Conservation (phyloP, 1,140 invertebrate genomes). For the Reticulitermes speratus region DNA sequence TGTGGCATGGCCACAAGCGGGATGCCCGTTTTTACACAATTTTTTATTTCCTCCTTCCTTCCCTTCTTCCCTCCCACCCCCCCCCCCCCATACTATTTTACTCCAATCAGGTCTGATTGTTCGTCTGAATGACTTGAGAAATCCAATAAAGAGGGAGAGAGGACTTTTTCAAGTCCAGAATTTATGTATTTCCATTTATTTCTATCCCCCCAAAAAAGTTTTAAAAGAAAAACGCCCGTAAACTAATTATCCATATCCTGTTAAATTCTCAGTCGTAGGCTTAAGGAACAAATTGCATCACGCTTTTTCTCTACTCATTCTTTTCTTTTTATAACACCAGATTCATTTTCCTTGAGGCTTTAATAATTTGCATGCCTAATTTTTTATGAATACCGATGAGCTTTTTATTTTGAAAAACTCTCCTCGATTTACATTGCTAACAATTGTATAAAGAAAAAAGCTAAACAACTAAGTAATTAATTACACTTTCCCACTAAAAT, state of each 20-base stretch:
- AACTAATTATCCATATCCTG: slow-evolving; percentile 4
- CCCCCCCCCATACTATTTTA: neutral
- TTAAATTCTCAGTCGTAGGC: neutral
- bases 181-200: slow-evolving; percentile 12
- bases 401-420: neutral
- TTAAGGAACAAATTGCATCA: neutral
- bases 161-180: neutral
- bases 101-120: slow-evolving; percentile 9
- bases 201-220: neutral
- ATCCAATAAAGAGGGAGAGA: slow-evolving; percentile 7
- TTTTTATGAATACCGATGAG: neutral
- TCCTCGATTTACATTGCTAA: neutral
- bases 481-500: no score
- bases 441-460: neutral
- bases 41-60: neutral
- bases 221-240: neutral
- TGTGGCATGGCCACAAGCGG: neutral
- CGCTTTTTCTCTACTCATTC: neutral
- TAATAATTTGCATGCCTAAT: neutral
- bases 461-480: neutral
- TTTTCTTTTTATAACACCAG: neutral
- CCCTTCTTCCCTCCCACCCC: no score
- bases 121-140: neutral
- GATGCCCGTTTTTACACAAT: neutral
- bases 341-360: neutral